Evolutionary conservation across 2,888 invertebrate species (phyloP).

Genomic region (Ectobius pallidus): DNA sequence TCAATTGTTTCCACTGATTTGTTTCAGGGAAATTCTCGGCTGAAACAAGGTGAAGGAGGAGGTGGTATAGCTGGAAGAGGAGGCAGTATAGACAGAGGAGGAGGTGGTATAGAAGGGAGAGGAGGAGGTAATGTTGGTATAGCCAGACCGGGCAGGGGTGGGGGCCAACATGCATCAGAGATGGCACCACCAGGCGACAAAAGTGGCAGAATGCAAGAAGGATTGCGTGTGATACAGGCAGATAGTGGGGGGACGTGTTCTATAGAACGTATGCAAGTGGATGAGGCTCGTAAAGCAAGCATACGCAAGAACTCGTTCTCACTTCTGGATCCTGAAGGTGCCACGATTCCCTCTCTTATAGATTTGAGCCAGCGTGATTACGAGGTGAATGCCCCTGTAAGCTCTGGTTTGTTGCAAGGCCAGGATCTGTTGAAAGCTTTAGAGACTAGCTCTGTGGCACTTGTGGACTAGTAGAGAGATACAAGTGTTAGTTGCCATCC

Average conservation of each 20-base stretch:
- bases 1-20: background rate
- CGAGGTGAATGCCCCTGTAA: slow-evolving; percentile 61
- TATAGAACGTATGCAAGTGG: background rate
- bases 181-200: background rate
- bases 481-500: background rate
- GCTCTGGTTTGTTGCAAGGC: slow-evolving; percentile 56
- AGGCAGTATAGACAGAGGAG: too few species aligned
- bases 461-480: slow-evolving; percentile 5
- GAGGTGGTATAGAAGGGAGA: too few species aligned
- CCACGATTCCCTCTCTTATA: slow-evolving; percentile 55
- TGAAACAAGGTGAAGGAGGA: background rate
- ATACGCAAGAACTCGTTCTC: slow-evolving; percentile 54
- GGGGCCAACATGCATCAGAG: too few species aligned
- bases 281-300: slow-evolving; percentile 43
- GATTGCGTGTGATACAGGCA: background rate
- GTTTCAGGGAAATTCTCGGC: slow-evolving; percentile 19
- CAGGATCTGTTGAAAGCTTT: slow-evolving; percentile 59
- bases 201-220: background rate
- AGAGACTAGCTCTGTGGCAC: slow-evolving; percentile 47
- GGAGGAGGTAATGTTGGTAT: too few species aligned
- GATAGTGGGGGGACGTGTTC: background rate
- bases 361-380: slow-evolving; percentile 61
- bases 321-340: slow-evolving; percentile 54
- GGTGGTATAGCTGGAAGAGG: too few species aligned
- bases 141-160: too few species aligned